phyloP scores from a whole-genome alignment of 2,888 invertebrate genomes.

The Philhelius pedissequus region DNA sequence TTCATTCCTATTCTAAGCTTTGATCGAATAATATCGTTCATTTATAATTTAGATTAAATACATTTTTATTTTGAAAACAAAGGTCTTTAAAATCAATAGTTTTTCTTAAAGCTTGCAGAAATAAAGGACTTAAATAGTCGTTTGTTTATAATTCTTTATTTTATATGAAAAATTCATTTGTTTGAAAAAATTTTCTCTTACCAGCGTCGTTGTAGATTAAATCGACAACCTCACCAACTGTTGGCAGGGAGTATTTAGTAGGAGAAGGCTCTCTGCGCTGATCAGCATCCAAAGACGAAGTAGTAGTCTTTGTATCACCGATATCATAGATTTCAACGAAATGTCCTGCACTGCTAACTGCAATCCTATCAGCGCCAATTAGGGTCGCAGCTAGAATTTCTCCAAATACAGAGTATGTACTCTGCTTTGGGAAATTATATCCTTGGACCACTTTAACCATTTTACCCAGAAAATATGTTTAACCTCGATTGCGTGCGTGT shows the following conservation, averaged over 20 bases:
- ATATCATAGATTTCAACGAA: constrained; percentile 78
- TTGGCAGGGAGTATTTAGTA: constrained; percentile 82
- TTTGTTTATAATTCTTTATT: neutral
- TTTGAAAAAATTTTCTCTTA: constrained; percentile 70
- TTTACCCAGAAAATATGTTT: constrained; percentile 36
- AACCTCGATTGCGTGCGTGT: neutral
- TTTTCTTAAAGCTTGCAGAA: too few relatives aligned
- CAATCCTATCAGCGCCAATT: constrained; percentile 75
- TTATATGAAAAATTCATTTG: neutral
- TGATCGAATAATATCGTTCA: too few relatives aligned
- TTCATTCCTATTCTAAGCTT: too few relatives aligned
- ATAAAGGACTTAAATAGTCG: too few relatives aligned
- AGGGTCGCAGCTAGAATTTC: constrained; percentile 76
- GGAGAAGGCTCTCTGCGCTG: constrained; percentile 72
- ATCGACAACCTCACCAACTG: constrained; percentile 85
- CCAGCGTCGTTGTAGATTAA: constrained; percentile 85
- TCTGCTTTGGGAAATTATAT: constrained; percentile 77
- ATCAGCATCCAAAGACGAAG: constrained; percentile 46
- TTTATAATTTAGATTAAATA: too few relatives aligned
- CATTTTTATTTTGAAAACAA: too few relatives aligned
- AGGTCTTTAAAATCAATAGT: too few relatives aligned
- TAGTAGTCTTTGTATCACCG: constrained; percentile 68
- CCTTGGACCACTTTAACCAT: constrained; percentile 78
- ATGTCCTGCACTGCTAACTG: constrained; percentile 77
- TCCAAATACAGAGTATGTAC: constrained; percentile 76